Percentiles rank a stretch among this genome's conserved stretches.
Evolutionary conservation across 2,113 vertebrate species (phyloP).

Genomic region (Clarias batrachus): DNA sequence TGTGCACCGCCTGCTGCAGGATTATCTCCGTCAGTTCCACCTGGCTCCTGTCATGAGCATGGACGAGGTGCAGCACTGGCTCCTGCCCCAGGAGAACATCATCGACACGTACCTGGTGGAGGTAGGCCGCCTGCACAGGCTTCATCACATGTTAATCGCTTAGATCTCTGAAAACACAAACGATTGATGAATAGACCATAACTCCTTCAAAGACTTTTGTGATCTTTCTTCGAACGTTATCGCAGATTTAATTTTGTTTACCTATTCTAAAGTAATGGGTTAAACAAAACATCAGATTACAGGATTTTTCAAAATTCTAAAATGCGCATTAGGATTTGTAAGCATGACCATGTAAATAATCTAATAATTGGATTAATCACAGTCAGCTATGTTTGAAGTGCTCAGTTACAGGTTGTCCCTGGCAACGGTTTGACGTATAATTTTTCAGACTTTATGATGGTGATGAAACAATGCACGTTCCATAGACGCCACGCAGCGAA

Average conservation of each 20-base stretch:
- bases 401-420: not conserved
- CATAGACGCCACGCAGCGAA: too few species aligned
- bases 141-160: not conserved
- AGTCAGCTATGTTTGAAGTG: not conserved
- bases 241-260: not conserved
- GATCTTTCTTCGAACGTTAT: not conserved
- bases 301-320: not conserved
- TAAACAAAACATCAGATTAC: not conserved
- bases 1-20: slow-evolving; percentile 83
- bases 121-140: slow-evolving; percentile 69
- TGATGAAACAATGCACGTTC: too few species aligned
- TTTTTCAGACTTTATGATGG: too few species aligned
- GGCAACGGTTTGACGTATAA: too few species aligned
- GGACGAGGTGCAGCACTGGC: slow-evolving; percentile 95
- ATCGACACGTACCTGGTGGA: slow-evolving; percentile 95
- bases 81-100: slow-evolving; percentile 93
- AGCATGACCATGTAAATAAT: too few species aligned
- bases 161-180: not conserved
- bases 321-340: too few species aligned
- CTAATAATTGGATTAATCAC: too few species aligned
- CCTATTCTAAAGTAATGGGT: not conserved
- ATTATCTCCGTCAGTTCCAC: slow-evolving; percentile 90
- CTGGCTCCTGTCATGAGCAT: slow-evolving; percentile 85
- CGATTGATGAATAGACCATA: not conserved
- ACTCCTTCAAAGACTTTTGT: not conserved